Evolutionary conservation across 2,797 vertebrate genomes (phyloP).

Genomic region (Malurus splendens): DNA sequence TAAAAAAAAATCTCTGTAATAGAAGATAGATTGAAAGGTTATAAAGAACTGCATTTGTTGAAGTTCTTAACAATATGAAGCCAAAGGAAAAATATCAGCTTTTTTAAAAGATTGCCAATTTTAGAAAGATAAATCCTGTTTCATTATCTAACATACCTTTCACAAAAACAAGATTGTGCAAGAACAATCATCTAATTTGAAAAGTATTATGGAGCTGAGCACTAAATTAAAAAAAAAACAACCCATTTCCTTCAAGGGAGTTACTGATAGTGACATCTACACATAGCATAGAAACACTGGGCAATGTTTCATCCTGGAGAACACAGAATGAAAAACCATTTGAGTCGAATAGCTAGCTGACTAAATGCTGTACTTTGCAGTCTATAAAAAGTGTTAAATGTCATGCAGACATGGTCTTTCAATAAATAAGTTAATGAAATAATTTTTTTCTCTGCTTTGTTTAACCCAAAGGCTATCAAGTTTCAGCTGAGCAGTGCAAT

Average conservation of each 20-base stretch:
- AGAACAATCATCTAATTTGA: not conserved
- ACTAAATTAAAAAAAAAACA: not conserved
- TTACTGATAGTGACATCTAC: not conserved
- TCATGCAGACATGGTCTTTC: conserved; percentile 2
- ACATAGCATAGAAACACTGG: not conserved
- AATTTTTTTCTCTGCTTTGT: conserved; percentile 10
- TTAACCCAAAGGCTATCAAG: conserved; percentile 18
- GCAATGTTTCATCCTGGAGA: not conserved
- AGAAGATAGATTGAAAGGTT: not conserved
- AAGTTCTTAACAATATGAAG: not conserved
- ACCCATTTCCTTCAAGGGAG: not conserved
- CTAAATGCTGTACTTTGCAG: conserved; percentile 28
- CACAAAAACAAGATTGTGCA: not conserved
- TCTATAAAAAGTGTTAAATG: conserved; percentile 43
- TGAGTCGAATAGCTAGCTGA: not conserved
- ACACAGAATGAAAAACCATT: not conserved
- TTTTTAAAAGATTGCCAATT: not conserved
- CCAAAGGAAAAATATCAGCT: not conserved
- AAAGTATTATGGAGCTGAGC: not conserved
- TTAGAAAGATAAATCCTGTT: not conserved
- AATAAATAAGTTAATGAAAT: conserved; percentile 42
- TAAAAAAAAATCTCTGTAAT: not conserved
- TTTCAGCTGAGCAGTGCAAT: conserved; percentile 17
- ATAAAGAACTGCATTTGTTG: not conserved
- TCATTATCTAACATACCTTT: not conserved